Conservation (phyloP, 2,113 vertebrate genomes). For the Panthera uncia region DNA sequence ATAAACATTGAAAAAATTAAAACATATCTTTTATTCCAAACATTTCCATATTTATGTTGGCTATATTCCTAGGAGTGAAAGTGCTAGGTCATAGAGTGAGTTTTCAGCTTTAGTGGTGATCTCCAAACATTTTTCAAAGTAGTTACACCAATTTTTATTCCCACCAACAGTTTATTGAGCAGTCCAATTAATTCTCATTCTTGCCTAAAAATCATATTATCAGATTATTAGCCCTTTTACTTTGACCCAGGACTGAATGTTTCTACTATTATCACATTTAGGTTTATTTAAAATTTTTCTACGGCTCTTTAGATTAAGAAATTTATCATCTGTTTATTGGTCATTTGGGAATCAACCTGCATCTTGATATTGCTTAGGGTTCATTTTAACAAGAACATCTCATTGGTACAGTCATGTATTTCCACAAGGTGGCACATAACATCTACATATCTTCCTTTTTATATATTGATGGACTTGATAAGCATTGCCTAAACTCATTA, state of each 20-base stretch:
- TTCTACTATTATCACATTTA: neutral
- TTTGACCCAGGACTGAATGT: neutral
- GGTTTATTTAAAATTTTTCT: neutral
- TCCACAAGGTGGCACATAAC: neutral
- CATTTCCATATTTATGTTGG: neutral
- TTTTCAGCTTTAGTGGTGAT: neutral
- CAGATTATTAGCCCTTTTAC: neutral
- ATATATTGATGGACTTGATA: neutral
- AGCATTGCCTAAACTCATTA: neutral
- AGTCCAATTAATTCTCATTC: neutral
- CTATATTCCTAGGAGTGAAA: neutral
- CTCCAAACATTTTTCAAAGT: neutral
- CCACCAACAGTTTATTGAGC: neutral
- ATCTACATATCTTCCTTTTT: neutral
- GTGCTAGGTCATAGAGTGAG: neutral
- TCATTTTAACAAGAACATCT: neutral
- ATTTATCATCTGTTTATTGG: neutral
- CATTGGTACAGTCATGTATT: neutral
- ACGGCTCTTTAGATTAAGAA: neutral
- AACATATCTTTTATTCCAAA: neutral
- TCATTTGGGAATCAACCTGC: neutral
- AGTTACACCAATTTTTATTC: neutral
- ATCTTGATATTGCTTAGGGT: neutral
- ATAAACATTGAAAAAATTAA: no score
- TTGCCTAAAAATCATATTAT: neutral